Percentiles rank a stretch among this genome's conserved stretches.
phyloP scores from a whole-genome alignment of 2,797 vertebrate genomes.

The Denticeps clupeoides region DNA sequence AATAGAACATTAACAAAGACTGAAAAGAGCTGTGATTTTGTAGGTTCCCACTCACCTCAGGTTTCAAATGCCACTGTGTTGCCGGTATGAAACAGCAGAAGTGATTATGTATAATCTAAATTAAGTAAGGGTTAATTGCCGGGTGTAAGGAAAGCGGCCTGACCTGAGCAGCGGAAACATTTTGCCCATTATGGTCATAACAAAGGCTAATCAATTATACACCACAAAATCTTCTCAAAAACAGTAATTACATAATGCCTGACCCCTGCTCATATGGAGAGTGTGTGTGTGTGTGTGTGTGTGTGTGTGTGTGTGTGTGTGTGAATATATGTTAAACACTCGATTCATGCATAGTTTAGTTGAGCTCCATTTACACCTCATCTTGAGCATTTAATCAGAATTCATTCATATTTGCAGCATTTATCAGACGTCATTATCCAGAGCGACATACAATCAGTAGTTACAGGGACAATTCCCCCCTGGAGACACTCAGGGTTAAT shows the following conservation, averaged over 20 bases:
- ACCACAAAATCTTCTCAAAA: conserved; percentile 25
- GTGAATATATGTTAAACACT: background rate
- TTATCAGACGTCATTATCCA: too few species aligned
- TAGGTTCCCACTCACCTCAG: background rate
- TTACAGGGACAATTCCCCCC: too few species aligned
- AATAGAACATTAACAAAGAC: too few species aligned
- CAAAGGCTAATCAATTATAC: conserved; percentile 43
- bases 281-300: too few species aligned
- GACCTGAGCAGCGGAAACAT: conserved; percentile 25
- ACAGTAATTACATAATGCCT: conserved; percentile 38
- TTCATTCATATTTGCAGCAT: too few species aligned
- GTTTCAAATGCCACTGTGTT: conserved; percentile 2
- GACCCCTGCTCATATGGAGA: background rate
- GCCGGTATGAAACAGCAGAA: conserved; percentile 2
- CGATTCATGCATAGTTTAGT: too few species aligned
- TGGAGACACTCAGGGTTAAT: too few species aligned
- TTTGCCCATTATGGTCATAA: conserved; percentile 36
- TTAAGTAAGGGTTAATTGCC: conserved; percentile 26
- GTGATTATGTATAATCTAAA: conserved; percentile 26
- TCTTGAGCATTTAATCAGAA: too few species aligned
- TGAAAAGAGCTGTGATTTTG: too few species aligned
- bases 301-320: background rate
- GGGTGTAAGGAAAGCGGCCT: conserved; percentile 23
- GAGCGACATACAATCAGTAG: too few species aligned
- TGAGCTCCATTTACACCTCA: too few species aligned